Percentiles rank a stretch among this genome's conserved stretches.
Conservation (phyloP, 1,140 invertebrate species). For the Wiebesia pumilae region DNA sequence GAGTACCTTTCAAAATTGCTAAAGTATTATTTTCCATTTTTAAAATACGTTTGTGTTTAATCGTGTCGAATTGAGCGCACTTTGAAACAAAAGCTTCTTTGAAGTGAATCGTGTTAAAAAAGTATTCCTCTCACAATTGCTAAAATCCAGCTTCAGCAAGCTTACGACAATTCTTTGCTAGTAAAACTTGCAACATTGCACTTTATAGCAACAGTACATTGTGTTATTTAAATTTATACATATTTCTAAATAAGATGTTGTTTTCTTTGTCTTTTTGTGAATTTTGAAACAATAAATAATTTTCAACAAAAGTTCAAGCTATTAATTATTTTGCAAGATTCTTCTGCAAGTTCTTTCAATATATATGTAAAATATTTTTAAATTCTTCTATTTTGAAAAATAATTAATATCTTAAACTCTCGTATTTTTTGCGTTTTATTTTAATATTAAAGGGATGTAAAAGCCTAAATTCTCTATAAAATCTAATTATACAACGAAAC, state of each 20-base stretch:
- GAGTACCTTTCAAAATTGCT: constrained; percentile 8
- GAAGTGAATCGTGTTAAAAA: neutral
- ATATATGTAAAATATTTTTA: neutral
- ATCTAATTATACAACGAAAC: too few species aligned
- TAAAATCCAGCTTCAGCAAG: constrained; percentile 1
- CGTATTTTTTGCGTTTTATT: neutral
- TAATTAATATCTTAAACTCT: neutral
- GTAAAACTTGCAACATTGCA: constrained; percentile 20
- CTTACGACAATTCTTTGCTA: neutral
- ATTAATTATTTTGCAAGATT: too few species aligned
- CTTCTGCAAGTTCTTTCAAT: neutral
- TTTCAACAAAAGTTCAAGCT: too few species aligned
- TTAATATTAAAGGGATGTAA: neutral
- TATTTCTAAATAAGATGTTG: neutral
- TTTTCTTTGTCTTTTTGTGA: neutral
- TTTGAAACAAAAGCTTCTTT: constrained; percentile 17
- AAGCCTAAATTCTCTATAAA: too few species aligned
- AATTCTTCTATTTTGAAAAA: neutral
- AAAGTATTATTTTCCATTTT: constrained; percentile 3
- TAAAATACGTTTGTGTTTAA: neutral
- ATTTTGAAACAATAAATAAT: neutral
- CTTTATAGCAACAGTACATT: neutral
- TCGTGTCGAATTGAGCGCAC: neutral
- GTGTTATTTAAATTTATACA: neutral
- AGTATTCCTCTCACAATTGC: neutral